Percentiles rank a stretch among this genome's conserved stretches.
Evolutionary conservation across 2,797 vertebrate genomes (phyloP).

Genomic region (Mormyrus proboscirostris): DNA sequence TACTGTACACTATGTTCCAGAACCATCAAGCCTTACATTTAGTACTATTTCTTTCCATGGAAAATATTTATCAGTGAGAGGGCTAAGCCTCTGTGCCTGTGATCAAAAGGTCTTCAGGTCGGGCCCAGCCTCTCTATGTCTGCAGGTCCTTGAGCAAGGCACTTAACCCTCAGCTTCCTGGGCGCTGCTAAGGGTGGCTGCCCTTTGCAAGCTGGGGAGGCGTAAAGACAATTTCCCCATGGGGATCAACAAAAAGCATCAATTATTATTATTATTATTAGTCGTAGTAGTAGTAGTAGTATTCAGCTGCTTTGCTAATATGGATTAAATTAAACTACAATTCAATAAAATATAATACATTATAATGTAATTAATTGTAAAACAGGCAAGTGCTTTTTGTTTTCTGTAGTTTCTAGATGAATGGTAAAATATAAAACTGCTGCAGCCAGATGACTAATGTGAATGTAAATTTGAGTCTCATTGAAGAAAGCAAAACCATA

Average conservation of each 20-base stretch:
- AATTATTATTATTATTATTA: not conserved
- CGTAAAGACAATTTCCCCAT: not conserved
- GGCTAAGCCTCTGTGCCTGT: too few species aligned
- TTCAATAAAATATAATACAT: not conserved
- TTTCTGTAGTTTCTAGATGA: not conserved
- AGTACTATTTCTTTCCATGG: not conserved
- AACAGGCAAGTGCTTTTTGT: not conserved
- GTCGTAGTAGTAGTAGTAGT: not conserved
- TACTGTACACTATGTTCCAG: not conserved
- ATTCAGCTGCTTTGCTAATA: not conserved
- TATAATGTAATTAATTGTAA: not conserved
- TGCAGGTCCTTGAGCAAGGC: not conserved
- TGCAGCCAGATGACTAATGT: not conserved
- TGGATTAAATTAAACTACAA: not conserved
- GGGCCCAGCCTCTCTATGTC: not conserved
- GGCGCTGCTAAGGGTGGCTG: too few species aligned
- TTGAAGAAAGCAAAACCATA: not conserved
- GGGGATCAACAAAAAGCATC: not conserved
- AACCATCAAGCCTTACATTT: not conserved
- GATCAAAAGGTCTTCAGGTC: not conserved
- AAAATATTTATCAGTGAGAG: not conserved
- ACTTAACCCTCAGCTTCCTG: too few species aligned
- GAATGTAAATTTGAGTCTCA: not conserved
- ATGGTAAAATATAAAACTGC: not conserved
- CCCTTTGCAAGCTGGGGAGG: too few species aligned